Evolutionary conservation across 2,797 vertebrate genomes (phyloP).

Genomic region (Picus viridis): DNA sequence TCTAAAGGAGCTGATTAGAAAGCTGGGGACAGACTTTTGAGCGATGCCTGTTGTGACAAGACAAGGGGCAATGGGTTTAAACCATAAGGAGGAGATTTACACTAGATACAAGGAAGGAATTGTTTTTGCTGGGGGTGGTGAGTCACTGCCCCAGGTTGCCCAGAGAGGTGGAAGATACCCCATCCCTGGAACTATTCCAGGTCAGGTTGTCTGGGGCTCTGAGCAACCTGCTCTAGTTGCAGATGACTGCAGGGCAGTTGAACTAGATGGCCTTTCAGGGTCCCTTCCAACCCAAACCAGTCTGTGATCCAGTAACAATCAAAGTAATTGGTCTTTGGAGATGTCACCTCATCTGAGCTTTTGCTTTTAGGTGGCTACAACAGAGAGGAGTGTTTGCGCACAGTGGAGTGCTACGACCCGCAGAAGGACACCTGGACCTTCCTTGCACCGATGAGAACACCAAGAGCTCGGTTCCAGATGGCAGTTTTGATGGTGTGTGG

Average conservation of each 20-base stretch:
- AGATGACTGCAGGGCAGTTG: neutral
- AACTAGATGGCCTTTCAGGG: neutral
- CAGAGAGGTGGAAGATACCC: neutral
- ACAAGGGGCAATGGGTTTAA: neutral
- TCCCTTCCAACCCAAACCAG: neutral
- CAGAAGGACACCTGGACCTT: slow-evolving; percentile 92
- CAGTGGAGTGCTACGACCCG: slow-evolving; percentile 95
- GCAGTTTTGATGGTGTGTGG: slow-evolving; percentile 91
- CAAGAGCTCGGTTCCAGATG: slow-evolving; percentile 98
- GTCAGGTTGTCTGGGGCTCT: neutral
- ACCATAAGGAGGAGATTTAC: neutral
- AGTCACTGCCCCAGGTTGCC: too few relatives aligned
- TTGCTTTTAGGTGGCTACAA: slow-evolving; percentile 91
- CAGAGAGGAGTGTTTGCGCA: slow-evolving; percentile 96
- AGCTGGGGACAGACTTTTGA: neutral
- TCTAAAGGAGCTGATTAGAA: neutral
- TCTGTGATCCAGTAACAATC: neutral
- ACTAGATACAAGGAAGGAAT: too few relatives aligned
- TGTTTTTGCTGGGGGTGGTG: too few relatives aligned
- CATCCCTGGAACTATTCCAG: neutral
- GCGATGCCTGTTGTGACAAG: neutral
- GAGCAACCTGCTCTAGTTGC: neutral
- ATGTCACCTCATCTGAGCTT: neutral
- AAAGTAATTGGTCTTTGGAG: neutral
- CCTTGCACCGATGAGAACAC: slow-evolving; percentile 95